Evolutionary conservation across 2,113 vertebrate genomes (phyloP).

Genomic region (Azemiops feae): DNA sequence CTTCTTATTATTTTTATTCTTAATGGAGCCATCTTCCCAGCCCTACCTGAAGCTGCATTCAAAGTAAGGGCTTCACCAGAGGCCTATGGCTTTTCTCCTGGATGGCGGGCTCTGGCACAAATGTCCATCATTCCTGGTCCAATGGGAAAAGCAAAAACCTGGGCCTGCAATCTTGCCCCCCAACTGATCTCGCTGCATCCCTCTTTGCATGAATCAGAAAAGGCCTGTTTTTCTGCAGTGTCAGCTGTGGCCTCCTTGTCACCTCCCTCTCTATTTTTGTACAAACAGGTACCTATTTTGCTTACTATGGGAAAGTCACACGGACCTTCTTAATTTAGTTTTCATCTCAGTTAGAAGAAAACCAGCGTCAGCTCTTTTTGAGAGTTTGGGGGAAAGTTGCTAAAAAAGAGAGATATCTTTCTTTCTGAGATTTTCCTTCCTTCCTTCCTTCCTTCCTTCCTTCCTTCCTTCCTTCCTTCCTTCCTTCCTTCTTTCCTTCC

Average conservation of each 20-base stretch:
- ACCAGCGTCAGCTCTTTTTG: constrained; percentile 65
- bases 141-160: background rate
- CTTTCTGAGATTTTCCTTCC: background rate
- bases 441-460: background rate
- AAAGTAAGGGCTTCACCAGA: background rate
- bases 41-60: background rate
- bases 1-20: background rate
- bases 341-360: constrained; percentile 54
- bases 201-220: background rate
- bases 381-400: constrained; percentile 59
- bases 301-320: constrained; percentile 70
- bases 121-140: background rate
- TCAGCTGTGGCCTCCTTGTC: constrained; percentile 64
- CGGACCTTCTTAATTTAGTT: constrained; percentile 73
- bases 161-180: background rate
- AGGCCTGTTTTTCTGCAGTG: constrained; percentile 61
- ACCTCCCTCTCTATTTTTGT: constrained; percentile 39
- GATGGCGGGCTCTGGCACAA: background rate
- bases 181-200: background rate
- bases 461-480: background rate
- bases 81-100: background rate
- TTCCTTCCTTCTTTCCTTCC: background rate
- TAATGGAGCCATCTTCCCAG: background rate
- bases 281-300: constrained; percentile 61
- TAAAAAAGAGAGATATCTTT: constrained; percentile 13